Base-by-base conservation (phyloP, 92 coral and sea anemone genomes). In the Isaurus tuberculatus region DNA sequence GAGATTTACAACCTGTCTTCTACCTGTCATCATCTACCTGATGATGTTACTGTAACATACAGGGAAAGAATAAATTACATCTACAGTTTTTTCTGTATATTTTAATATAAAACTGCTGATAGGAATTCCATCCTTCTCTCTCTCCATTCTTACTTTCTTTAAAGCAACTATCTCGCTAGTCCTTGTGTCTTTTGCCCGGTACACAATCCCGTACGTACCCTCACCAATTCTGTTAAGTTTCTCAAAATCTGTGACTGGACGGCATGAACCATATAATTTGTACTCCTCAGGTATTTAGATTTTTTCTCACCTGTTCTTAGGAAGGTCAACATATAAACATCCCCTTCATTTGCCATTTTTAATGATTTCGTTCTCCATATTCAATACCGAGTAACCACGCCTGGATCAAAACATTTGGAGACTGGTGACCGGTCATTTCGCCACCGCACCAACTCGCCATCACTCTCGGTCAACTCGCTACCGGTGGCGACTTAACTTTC, bases 141-240 rank as follows among this genome's bases (percentile, higher is more conserved):
- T 83, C 66, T 94, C 98, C 99, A 97, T 97, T n/a, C 99, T 90
- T 26, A 97, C 99, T 89, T 94, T 94, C 75, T 97, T 97, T 91
- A 97, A 85, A 17, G 99, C 99, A 8, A 97, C 99, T 73, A 94
- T 90, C 32, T 91, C 90, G 20, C 89, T 81, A 8, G 97, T 88
- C 71, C 86, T 89, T 6, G 92, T 94, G 67, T 97, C 99, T 48
- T 88, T 83, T 14, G 98, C 99, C 0, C 99, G 88, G 87, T 97
- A 97, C 32, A 97, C 99, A 42, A 97, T 92, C 40, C 99, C 99
- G 75, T 97, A 97, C 0, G 99, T 97, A 13, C 99, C 99, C 79
- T 97, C 99, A 6, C 99, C 99, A 48, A 97, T 87, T 48, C 99
- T 88, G 84, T 97, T 97, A 28, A 97, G 95, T 86, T 97, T 97